Evolutionary conservation across 2,113 vertebrate species (phyloP).

Genomic region (Burhinus oedicnemus): DNA sequence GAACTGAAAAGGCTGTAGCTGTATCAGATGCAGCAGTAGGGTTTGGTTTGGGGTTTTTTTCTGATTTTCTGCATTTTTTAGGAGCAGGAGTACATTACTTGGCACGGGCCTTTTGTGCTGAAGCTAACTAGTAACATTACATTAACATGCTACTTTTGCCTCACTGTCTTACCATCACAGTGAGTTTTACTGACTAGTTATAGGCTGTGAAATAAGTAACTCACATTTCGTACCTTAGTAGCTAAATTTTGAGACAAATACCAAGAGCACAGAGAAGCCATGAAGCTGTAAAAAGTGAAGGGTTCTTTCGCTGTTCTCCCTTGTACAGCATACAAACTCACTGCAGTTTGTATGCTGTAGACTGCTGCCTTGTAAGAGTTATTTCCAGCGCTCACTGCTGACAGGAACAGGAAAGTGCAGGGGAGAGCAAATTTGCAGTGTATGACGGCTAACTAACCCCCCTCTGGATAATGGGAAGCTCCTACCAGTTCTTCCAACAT

Average conservation of each 20-base stretch:
- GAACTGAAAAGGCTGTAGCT: background rate
- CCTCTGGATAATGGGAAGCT: fast-evolving
- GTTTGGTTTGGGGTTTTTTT: background rate
- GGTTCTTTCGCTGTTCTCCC: background rate
- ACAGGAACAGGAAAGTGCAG: background rate
- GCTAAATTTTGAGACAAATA: background rate
- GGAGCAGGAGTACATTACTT: background rate
- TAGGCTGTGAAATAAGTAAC: background rate
- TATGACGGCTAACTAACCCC: background rate
- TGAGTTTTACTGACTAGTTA: background rate
- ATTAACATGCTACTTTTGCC: background rate
- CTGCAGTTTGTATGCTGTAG: fast-evolving
- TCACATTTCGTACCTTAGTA: background rate
- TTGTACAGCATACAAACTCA: background rate
- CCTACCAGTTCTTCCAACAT: fast-evolving
- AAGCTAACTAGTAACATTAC: background rate
- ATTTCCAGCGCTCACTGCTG: background rate
- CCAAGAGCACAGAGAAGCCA: background rate
- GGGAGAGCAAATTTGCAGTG: background rate
- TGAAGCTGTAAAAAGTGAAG: background rate
- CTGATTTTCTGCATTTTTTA: background rate
- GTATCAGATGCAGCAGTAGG: background rate
- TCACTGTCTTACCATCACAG: background rate
- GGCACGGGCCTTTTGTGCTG: background rate
- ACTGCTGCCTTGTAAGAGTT: background rate